A percentile compares a stretch with the other conserved stretches of the same genome.
These are phyloP conservation scores for Larimichthys polyactis DNA, from an alignment of 2,113 vertebrate species.

Conservation along the genomic window DNA sequence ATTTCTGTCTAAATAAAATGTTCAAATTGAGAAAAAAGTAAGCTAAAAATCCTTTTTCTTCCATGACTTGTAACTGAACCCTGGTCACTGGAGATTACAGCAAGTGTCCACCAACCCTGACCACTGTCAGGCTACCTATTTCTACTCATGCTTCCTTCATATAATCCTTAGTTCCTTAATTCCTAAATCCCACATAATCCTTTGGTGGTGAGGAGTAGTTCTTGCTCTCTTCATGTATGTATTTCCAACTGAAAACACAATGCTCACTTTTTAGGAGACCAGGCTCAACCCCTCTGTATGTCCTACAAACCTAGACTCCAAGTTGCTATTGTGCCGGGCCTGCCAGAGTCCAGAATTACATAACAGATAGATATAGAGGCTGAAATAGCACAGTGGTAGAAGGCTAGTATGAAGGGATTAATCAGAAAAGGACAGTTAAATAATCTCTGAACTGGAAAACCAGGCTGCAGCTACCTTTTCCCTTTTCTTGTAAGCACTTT, in stretches of 20 bases:
- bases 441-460: constrained; percentile 54
- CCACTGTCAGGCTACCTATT: constrained; percentile 30
- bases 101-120: not conserved
- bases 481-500: constrained; percentile 45
- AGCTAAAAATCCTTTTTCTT: not conserved
- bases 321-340: constrained; percentile 24
- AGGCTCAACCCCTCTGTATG: not conserved
- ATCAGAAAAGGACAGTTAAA: constrained; percentile 54
- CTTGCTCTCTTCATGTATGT: constrained; percentile 19
- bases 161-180: constrained; percentile 37
- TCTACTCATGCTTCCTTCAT: constrained; percentile 9
- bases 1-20: not conserved
- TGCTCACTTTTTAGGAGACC: constrained; percentile 18
- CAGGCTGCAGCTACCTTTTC: constrained; percentile 24
- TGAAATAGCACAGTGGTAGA: constrained; percentile 35
- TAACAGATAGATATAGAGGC: constrained; percentile 33
- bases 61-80: constrained; percentile 11
- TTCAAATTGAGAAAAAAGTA: not conserved
- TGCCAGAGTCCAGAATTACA: constrained; percentile 24
- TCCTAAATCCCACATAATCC: constrained; percentile 55
- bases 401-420: constrained; percentile 51
- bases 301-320: constrained; percentile 20
- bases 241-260: constrained; percentile 8
- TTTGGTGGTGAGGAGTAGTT: constrained; percentile 32
- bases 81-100: constrained; percentile 5